Base-by-base conservation (phyloP, 2,888 invertebrate genomes). In the Eumerus sabulonum region DNA sequence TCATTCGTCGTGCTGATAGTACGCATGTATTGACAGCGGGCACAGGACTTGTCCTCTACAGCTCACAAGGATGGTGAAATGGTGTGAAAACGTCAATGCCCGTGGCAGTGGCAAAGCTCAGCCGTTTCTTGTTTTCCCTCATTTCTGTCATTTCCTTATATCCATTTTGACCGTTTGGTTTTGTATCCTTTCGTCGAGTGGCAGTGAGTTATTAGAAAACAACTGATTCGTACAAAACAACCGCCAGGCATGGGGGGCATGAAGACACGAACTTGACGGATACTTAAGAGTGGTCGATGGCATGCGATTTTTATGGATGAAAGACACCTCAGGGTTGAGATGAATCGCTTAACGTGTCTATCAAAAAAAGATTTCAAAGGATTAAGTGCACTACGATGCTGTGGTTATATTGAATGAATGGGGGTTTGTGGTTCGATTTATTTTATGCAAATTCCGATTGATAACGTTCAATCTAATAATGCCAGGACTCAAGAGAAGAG, bases 401-500 rank as follows among this genome's bases (percentile, higher is more conserved):
- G 7, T 27, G 35, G 11, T 19, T 5, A 16, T 42, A 42, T 19
- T 40, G 36, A 27, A n/a, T 9, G n/a, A 12, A 27, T 27, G 27
- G 7, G 27, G 27, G 27, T 27, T 27, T 27, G 27, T 7, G 27
- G 27, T 27, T 2, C 27, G 27, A 40, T 62, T 62, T 40, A 50
- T 35, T 44, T 51, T 51, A 63, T 63, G 51, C 45, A 53, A 63
- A 63, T 63, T 51, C 13, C 63, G 9, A 63, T 63, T 53, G 44
- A 35, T 13, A 36, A 27, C 17, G 44, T 18, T 17, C 51, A 7
- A 63, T 62, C 27, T 27, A 27, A 27, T 27, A 27, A 27, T 62
- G 16, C 13, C 17, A 45, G 9, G 18, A 62, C 48, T 48, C 50
- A 42, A 17, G 1, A 50, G n/a, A 62, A 14, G 19, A 40, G 42